phyloP scores from a whole-genome alignment of 1,140 invertebrate genomes.

The Zaprionus inermis region DNA sequence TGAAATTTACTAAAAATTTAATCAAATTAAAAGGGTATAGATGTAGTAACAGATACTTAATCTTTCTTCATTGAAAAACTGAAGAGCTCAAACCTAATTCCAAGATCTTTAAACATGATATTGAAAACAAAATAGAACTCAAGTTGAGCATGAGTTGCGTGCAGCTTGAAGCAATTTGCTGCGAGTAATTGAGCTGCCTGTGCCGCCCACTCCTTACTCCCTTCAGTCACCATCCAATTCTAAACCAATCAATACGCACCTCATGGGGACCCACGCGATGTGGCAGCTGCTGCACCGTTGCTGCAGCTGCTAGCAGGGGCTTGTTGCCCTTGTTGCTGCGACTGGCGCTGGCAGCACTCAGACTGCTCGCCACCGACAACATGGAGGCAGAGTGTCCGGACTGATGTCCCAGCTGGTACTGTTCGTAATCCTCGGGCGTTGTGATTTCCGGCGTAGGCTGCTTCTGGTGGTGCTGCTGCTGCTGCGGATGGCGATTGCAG shows the following conservation, averaged over 20 bases:
- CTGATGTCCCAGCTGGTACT: conserved; percentile 69
- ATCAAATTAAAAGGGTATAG: not conserved
- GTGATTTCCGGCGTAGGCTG: conserved; percentile 56
- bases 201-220: not conserved
- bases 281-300: conserved; percentile 30
- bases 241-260: conserved; percentile 51
- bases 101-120: not conserved
- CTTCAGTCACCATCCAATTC: not conserved
- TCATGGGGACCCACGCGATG: conserved; percentile 48
- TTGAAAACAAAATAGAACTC: not conserved
- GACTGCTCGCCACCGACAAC: conserved; percentile 56
- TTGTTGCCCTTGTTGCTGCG: conserved; percentile 49
- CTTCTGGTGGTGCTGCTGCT: conserved; percentile 43
- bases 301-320: conserved; percentile 27
- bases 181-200: conserved; percentile 11
- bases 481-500: conserved; percentile 55
- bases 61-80: too few relatives aligned
- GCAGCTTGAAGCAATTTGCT: conserved; percentile 5
- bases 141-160: not conserved
- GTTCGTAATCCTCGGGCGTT: conserved; percentile 65
- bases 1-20: not conserved
- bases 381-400: conserved; percentile 51
- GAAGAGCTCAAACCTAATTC: too few relatives aligned
- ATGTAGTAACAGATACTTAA: too few relatives aligned
- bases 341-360: conserved; percentile 45